phyloP scores from a whole-genome alignment of 2,113 vertebrate species.

The Speoplatyrhinus poulsoni region DNA sequence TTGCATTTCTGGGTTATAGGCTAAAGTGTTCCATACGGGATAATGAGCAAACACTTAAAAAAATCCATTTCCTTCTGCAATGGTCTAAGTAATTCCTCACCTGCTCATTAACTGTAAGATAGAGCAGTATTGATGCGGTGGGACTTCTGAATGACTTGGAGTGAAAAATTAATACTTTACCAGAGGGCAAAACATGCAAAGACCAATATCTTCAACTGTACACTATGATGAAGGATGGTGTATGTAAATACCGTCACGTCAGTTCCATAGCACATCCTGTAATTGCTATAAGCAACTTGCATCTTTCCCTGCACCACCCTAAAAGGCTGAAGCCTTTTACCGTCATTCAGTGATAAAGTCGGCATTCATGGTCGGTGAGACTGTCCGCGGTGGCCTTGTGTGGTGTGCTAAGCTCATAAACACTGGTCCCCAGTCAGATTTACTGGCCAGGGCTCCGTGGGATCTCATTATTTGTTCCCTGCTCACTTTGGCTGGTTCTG shows the following conservation, averaged over 20 bases:
- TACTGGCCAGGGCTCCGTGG: constrained; percentile 49
- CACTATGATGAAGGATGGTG: constrained; percentile 17
- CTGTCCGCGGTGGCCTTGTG: constrained; percentile 56
- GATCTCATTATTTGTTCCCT: constrained; percentile 57
- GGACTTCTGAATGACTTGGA: constrained; percentile 8
- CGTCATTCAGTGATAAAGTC: constrained; percentile 42
- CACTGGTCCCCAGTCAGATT: constrained; percentile 62
- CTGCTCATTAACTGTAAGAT: constrained; percentile 59
- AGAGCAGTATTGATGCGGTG: constrained; percentile 43
- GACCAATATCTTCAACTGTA: constrained; percentile 4
- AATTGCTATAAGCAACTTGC: constrained; percentile 33
- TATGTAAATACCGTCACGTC: constrained; percentile 21
- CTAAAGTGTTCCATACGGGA: constrained; percentile 59
- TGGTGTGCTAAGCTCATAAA: constrained; percentile 56
- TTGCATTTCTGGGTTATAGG: constrained; percentile 56
- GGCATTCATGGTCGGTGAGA: constrained; percentile 47
- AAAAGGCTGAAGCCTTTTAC: constrained; percentile 35
- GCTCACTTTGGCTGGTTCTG: constrained; percentile 53
- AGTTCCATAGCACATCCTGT: constrained; percentile 11
- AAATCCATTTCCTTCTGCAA: constrained; percentile 67
- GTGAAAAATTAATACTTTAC: constrained; percentile 56
- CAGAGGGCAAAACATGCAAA: constrained; percentile 20
- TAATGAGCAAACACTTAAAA: constrained; percentile 71
- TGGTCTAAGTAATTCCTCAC: constrained; percentile 65
- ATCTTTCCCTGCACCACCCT: constrained; percentile 38